phyloP scores from a whole-genome alignment of 92 coral and sea anemone genomes.

The Nematostella vectensis region DNA sequence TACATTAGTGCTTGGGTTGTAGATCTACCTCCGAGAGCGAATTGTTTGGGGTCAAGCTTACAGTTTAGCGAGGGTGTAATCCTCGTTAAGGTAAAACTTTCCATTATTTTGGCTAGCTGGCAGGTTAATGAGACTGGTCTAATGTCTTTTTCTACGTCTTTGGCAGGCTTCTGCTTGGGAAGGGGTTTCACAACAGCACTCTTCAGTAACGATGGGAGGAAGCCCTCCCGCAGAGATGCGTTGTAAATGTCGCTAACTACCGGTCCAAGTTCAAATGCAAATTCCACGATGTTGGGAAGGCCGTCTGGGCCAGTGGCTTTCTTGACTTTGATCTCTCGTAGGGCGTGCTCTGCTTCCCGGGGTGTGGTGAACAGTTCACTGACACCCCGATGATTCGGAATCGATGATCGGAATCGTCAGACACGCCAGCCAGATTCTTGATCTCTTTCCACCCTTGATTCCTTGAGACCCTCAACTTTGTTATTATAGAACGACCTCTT shows the following conservation, averaged over 20 bases:
- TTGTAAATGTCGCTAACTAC: too few relatives aligned
- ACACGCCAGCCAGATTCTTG: constrained; percentile 27
- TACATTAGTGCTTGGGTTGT: neutral
- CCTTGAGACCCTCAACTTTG: constrained; percentile 21
- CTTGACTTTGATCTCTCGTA: too few relatives aligned
- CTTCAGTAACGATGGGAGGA: too few relatives aligned
- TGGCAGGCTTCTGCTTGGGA: too few relatives aligned
- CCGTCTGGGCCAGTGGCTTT: too few relatives aligned
- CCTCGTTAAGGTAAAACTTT: neutral
- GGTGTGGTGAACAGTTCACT: constrained; percentile 12
- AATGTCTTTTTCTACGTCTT: too few relatives aligned
- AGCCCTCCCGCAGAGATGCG: too few relatives aligned
- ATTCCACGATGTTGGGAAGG: too few relatives aligned
- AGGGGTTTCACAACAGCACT: too few relatives aligned
- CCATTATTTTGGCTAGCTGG: neutral
- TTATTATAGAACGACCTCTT: too few relatives aligned
- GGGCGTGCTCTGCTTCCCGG: constrained; percentile 13
- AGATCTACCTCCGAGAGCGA: neutral
- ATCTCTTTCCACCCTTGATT: constrained; percentile 28
- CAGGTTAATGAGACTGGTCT: neutral
- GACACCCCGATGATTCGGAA: constrained; percentile 16
- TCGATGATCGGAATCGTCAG: constrained; percentile 7
- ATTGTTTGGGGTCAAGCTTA: neutral
- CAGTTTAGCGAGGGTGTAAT: too few relatives aligned
- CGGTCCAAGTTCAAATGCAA: too few relatives aligned